phyloP scores from a whole-genome alignment of 2,797 vertebrate species.

The Phrynocephalus guinanensis region DNA sequence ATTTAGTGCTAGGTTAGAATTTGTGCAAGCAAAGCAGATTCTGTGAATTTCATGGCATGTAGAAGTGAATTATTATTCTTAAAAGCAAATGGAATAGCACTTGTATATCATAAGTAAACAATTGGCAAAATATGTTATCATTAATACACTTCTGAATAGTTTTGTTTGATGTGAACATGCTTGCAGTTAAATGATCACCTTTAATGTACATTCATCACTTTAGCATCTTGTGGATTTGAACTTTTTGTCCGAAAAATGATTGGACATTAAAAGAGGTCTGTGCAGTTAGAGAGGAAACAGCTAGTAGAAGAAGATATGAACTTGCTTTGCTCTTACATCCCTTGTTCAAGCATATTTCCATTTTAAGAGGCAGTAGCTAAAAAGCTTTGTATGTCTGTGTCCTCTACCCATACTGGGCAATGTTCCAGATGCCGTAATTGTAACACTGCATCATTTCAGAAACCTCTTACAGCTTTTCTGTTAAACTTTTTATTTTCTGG shows the following conservation, averaged over 20 bases:
- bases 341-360: not conserved
- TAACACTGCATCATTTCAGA: too few species aligned
- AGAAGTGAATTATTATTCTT: not conserved
- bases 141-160: not conserved
- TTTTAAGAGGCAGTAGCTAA: not conserved
- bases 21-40: not conserved
- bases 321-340: slow-evolving; percentile 1
- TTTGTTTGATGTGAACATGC: not conserved
- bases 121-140: too few species aligned
- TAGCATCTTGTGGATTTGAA: not conserved
- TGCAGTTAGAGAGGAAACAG: not conserved
- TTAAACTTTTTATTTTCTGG: too few species aligned
- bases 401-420: too few species aligned
- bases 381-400: not conserved
- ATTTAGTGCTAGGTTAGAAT: not conserved
- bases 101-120: too few species aligned
- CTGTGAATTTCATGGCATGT: not conserved
- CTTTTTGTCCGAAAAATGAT: too few species aligned
- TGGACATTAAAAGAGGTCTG: too few species aligned
- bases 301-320: not conserved
- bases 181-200: not conserved
- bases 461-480: too few species aligned
- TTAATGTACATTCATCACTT: not conserved
- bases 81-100: not conserved
- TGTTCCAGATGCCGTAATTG: too few species aligned